These are phyloP conservation scores for Brachionus manjavacas DNA, from an alignment of 1,140 invertebrate species.

Conservation along the genomic window DNA sequence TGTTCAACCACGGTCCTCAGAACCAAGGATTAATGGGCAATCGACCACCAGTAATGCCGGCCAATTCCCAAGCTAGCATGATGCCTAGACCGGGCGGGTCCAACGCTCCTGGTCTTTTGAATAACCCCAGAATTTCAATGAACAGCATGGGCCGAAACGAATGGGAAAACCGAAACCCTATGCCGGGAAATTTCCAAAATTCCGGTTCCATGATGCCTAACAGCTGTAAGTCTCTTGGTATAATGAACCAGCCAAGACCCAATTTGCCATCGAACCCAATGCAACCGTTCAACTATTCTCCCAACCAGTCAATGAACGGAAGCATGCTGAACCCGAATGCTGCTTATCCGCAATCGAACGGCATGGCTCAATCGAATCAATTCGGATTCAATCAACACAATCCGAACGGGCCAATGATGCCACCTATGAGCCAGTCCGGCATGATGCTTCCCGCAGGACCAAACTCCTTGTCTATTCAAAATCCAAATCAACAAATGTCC, in stretches of 20 bases:
- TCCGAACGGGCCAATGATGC: neutral
- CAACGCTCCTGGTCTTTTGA: conserved; percentile 63
- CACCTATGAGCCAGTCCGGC: neutral
- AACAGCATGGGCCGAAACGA: conserved; percentile 63
- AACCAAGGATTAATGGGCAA: conserved; percentile 43
- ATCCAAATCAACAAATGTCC: conserved; percentile 27
- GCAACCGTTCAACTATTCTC: neutral
- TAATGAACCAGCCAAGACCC: neutral
- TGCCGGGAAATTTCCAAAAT: conserved; percentile 44
- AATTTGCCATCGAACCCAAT: neutral
- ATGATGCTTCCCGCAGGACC: neutral
- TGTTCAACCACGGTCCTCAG: conserved; percentile 55
- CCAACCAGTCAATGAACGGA: neutral
- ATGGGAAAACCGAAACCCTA: conserved; percentile 63
- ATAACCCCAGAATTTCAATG: conserved; percentile 59
- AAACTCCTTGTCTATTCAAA: neutral
- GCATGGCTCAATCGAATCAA: neutral
- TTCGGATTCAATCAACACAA: neutral
- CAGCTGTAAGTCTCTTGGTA: neutral
- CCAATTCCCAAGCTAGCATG: conserved; percentile 36
- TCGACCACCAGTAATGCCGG: conserved; percentile 60
- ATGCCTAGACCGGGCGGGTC: conserved; percentile 48
- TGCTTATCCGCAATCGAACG: neutral
- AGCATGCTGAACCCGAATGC: neutral
- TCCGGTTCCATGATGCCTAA: neutral